phyloP scores from a whole-genome alignment of 2,113 vertebrate species.

The Menidia beryllina region DNA sequence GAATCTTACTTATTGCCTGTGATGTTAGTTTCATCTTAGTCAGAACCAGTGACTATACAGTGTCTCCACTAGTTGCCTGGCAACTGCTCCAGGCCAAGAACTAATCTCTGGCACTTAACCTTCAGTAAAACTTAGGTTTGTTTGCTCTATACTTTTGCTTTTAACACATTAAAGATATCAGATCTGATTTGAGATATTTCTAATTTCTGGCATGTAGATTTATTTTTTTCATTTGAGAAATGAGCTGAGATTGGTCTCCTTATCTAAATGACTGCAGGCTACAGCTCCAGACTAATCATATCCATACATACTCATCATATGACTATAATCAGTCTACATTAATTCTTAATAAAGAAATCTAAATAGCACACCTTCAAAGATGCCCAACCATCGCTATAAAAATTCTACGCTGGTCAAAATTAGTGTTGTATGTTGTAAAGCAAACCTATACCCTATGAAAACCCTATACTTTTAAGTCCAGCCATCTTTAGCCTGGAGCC shows the following conservation, averaged over 20 bases:
- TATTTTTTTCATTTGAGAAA: neutral
- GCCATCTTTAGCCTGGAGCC: constrained; percentile 28
- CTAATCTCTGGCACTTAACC: constrained; percentile 26
- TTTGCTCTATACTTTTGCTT: constrained; percentile 17
- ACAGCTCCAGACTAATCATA: neutral
- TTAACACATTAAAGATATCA: constrained; percentile 5
- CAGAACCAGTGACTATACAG: constrained; percentile 20
- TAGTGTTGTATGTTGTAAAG: constrained; percentile 19
- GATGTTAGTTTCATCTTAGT: constrained; percentile 5
- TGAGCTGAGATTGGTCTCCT: neutral
- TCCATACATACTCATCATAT: neutral
- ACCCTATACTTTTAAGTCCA: constrained; percentile 20
- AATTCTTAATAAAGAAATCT: neutral
- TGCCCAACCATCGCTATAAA: neutral
- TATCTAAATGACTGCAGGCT: constrained; percentile 1
- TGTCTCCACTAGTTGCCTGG: constrained; percentile 28
- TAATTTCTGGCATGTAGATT: neutral
- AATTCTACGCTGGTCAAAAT: constrained; percentile 5
- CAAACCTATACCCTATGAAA: neutral
- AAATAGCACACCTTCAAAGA: constrained; percentile 14
- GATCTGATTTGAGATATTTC: constrained; percentile 1
- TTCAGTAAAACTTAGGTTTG: constrained; percentile 14
- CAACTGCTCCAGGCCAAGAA: constrained; percentile 24
- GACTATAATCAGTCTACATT: neutral
- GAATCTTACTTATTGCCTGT: neutral